These are phyloP conservation scores for Eupithecia subfuscata DNA, from an alignment of 2,888 invertebrate species.

Conservation along the genomic window DNA sequence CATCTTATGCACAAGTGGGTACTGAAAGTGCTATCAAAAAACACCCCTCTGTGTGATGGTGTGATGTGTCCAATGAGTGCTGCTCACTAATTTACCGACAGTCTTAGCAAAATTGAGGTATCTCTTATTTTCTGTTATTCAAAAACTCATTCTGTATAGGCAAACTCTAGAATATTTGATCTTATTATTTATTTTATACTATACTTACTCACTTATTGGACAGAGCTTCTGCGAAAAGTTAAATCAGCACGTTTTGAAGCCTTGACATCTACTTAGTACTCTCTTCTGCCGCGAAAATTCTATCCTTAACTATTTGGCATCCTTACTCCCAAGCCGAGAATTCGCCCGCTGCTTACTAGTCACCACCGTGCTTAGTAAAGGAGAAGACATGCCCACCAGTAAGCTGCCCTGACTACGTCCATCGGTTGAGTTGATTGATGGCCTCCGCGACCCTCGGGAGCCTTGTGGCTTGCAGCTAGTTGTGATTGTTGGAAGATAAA, in stretches of 20 bases:
- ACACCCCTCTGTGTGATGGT: background rate
- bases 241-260: background rate
- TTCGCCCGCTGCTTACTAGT: background rate
- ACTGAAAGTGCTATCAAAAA: too few relatives aligned
- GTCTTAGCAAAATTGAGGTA: background rate
- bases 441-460: constrained; percentile 7
- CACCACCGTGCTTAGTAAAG: background rate
- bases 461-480: constrained; percentile 6
- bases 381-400: background rate
- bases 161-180: too few relatives aligned
- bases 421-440: constrained; percentile 21
- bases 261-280: background rate
- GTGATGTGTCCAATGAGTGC: background rate
- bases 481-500: constrained; percentile 15
- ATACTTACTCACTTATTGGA: too few relatives aligned
- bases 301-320: background rate
- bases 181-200: too few relatives aligned
- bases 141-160: too few relatives aligned
- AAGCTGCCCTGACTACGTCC: constrained; percentile 6
- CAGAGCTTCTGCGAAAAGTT: too few relatives aligned
- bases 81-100: background rate
- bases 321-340: background rate
- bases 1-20: too few relatives aligned
- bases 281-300: background rate
- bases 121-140: too few relatives aligned